phyloP scores from a whole-genome alignment of 2,797 vertebrate species.

The Rallus crepitans region DNA sequence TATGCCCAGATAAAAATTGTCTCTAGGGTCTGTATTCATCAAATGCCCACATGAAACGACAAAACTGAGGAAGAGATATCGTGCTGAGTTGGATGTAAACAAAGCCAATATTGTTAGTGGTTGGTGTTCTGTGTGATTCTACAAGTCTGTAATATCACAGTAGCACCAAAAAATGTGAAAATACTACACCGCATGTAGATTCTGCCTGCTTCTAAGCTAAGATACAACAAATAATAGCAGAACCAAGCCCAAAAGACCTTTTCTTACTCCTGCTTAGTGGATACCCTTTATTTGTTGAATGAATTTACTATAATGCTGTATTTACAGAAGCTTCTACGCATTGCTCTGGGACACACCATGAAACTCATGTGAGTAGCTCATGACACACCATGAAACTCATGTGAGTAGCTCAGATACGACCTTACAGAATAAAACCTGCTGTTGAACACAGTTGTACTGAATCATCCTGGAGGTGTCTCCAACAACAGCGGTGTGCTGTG shows the following conservation, averaged over 20 bases:
- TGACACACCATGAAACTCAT: too few relatives aligned
- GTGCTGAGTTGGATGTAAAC: slow-evolving; percentile 53
- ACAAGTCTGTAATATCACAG: not conserved
- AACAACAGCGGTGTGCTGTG: not conserved
- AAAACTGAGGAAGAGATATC: slow-evolving; percentile 46
- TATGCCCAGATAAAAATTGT: slow-evolving; percentile 1
- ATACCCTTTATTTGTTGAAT: not conserved
- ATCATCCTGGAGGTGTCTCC: not conserved
- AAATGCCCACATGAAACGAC: slow-evolving; percentile 28
- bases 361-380: not conserved
- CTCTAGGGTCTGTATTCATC: slow-evolving; percentile 33
- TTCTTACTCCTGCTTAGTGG: not conserved
- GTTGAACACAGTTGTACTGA: not conserved
- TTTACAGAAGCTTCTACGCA: not conserved
- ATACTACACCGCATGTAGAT: not conserved
- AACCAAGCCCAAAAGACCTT: not conserved
- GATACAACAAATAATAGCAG: not conserved
- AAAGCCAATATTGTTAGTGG: slow-evolving; percentile 52
- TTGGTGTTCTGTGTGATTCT: slow-evolving; percentile 42
- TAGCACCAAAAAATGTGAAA: not conserved
- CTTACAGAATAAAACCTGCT: not conserved
- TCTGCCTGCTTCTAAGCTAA: not conserved
- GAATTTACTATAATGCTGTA: not conserved
- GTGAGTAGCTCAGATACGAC: not conserved
- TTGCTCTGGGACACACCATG: not conserved